phyloP scores from a whole-genome alignment of 1,140 invertebrate species.

The Planococcus citri region DNA sequence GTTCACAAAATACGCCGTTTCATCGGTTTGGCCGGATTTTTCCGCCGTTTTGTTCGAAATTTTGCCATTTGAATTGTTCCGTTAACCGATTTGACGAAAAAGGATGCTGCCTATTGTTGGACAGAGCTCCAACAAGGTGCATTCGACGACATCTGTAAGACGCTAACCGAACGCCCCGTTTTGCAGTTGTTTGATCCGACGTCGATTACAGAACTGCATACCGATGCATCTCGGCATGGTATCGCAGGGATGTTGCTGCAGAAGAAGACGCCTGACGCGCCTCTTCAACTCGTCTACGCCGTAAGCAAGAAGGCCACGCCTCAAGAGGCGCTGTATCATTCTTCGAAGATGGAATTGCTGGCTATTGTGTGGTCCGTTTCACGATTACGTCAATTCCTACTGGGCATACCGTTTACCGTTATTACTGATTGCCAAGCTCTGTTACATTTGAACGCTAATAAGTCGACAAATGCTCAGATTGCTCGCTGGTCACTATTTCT shows the following conservation, averaged over 20 bases:
- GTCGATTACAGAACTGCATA: constrained; percentile 16
- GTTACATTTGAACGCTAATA: neutral
- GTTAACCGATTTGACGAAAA: neutral
- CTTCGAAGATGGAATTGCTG: neutral
- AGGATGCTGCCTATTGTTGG: neutral
- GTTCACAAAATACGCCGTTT: neutral
- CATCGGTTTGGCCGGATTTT: neutral
- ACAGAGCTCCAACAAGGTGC: neutral
- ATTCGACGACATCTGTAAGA: neutral
- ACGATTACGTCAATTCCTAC: neutral
- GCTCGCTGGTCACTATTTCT: constrained; percentile 32
- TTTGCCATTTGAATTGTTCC: neutral
- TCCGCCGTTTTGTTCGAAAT: neutral
- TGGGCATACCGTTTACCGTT: neutral
- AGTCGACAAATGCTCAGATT: constrained; percentile 28
- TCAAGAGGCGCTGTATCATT: neutral
- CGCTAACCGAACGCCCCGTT: constrained; percentile 9
- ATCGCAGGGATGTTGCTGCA: constrained; percentile 1
- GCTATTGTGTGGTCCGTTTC: neutral
- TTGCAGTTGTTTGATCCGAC: constrained; percentile 16
- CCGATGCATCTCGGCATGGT: neutral
- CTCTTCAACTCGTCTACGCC: neutral
- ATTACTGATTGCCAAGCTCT: constrained; percentile 18
- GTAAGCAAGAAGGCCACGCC: constrained; percentile 1
- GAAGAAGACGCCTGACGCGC: neutral